These are phyloP conservation scores for Urophycis tenuis DNA, from an alignment of 2,797 vertebrate genomes.

Conservation along the genomic window DNA sequence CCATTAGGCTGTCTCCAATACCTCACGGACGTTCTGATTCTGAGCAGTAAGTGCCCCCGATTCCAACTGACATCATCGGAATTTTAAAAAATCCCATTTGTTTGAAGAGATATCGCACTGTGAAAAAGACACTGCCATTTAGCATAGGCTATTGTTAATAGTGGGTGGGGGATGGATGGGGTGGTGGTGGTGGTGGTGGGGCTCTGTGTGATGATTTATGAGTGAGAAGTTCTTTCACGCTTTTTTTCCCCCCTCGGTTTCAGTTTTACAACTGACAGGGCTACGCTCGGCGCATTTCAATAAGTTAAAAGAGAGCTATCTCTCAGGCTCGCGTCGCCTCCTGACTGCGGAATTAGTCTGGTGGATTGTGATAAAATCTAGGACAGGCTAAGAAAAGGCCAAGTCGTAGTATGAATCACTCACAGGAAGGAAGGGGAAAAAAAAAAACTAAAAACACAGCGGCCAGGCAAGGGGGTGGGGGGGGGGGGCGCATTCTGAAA, in stretches of 20 bases:
- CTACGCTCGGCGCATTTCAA: constrained; percentile 70
- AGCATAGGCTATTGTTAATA: constrained; percentile 60
- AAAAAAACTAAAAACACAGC: constrained; percentile 56
- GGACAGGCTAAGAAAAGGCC: constrained; percentile 69
- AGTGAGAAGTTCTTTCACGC: constrained; percentile 57
- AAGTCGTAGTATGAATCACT: constrained; percentile 71
- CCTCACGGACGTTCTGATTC: neutral
- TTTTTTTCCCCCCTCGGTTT: constrained; percentile 68
- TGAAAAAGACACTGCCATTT: constrained; percentile 55
- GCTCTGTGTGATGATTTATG: constrained; percentile 67
- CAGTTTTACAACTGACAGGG: constrained; percentile 72
- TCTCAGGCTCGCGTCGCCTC: constrained; percentile 61
- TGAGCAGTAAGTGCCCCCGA: neutral
- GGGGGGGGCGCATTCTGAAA: constrained; percentile 56
- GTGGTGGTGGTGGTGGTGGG: constrained; percentile 56
- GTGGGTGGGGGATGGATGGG: constrained; percentile 54
- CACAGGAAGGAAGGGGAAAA: too few species aligned
- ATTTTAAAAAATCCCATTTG: constrained; percentile 45
- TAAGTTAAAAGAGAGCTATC: constrained; percentile 67
- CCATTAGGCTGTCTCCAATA: neutral
- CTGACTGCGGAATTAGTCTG: constrained; percentile 70
- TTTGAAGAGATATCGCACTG: constrained; percentile 57
- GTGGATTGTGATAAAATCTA: constrained; percentile 73
- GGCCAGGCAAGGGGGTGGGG: constrained; percentile 58
- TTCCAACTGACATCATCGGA: neutral